phyloP scores from a whole-genome alignment of 2,113 vertebrate genomes.

The Ceyx melanurus region DNA sequence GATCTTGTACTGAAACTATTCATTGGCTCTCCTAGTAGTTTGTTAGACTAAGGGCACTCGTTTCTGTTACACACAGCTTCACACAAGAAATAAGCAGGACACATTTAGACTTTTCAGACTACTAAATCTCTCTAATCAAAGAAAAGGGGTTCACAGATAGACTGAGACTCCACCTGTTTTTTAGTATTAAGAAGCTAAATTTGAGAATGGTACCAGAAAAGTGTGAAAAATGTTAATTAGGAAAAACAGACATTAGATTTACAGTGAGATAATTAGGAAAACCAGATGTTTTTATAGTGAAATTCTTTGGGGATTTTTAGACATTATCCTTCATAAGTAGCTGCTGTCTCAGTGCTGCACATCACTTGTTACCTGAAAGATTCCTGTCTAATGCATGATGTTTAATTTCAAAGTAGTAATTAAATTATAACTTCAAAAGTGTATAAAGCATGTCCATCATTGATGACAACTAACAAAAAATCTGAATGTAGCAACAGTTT shows the following conservation, averaged over 20 bases:
- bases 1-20: background rate
- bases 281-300: background rate
- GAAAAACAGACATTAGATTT: background rate
- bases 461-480: background rate
- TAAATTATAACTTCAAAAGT: background rate
- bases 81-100: background rate
- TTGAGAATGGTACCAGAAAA: background rate
- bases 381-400: background rate
- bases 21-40: background rate
- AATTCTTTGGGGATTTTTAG: background rate
- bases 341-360: background rate
- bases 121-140: background rate
- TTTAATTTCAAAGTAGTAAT: conserved; percentile 6
- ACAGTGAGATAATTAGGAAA: background rate
- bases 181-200: background rate
- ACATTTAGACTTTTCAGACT: background rate
- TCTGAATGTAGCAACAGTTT: background rate
- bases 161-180: background rate
- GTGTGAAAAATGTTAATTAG: background rate
- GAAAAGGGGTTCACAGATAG: background rate
- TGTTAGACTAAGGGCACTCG: background rate
- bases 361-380: background rate
- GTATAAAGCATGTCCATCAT: background rate
- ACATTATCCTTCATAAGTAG: background rate
- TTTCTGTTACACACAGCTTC: background rate